Evolutionary conservation across 2,113 vertebrate genomes (phyloP).

Genomic region (Hipposideros armiger): DNA sequence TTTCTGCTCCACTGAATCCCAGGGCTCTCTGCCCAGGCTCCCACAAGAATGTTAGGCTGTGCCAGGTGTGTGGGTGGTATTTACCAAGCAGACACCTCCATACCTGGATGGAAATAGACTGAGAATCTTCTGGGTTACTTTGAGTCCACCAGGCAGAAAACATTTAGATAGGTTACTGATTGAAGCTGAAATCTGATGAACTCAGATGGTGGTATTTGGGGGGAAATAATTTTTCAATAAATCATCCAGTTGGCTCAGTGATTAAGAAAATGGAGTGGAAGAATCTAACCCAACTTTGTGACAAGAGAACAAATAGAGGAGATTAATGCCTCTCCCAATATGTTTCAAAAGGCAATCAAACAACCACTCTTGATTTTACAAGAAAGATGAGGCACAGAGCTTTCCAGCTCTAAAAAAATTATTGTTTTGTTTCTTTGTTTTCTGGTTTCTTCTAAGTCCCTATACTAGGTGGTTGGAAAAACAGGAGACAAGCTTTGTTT

Average conservation of each 20-base stretch:
- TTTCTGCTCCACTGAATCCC: not conserved
- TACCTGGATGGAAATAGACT: slow-evolving; percentile 38
- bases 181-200: slow-evolving; percentile 62
- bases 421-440: slow-evolving; percentile 21
- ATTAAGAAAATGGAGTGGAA: slow-evolving; percentile 60
- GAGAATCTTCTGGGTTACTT: slow-evolving; percentile 63
- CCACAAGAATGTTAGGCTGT: slow-evolving; percentile 34
- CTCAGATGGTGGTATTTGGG: not conserved
- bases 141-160: slow-evolving; percentile 64
- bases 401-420: slow-evolving; percentile 49
- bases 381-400: slow-evolving; percentile 24
- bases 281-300: slow-evolving; percentile 57
- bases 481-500: slow-evolving; percentile 4
- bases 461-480: not conserved
- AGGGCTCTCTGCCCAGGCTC: slow-evolving; percentile 60
- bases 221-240: slow-evolving; percentile 61
- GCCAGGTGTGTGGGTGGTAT: slow-evolving; percentile 31
- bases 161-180: slow-evolving; percentile 55
- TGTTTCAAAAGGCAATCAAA: slow-evolving; percentile 56
- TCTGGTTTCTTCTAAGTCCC: not conserved
- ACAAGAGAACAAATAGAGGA: slow-evolving; percentile 61
- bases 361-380: slow-evolving; percentile 50
- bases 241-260: slow-evolving; percentile 50
- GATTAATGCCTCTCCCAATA: slow-evolving; percentile 50
- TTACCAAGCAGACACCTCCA: slow-evolving; percentile 39